Evolutionary conservation across 2,797 vertebrate species (phyloP), one percentile per base, ranked within the genome.

Genomic region (Brachymystax lenok): DNA sequence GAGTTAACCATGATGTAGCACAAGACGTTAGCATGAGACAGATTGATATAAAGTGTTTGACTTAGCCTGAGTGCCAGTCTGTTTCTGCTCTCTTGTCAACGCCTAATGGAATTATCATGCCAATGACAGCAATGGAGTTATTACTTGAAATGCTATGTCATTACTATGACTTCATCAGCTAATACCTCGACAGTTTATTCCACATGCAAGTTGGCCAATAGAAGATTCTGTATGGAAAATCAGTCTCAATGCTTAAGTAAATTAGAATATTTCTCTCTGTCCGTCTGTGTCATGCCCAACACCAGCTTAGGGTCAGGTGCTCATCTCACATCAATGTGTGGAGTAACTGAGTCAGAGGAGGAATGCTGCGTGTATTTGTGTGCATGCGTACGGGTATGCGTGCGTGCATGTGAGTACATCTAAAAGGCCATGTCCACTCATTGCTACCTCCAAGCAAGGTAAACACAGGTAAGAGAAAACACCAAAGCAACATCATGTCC

Each of bases 1-100:
- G 24, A 68, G 64, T 40, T 40, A 40, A 51, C 68, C 40, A 56
- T 3, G 28, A 69, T 21, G 21, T 33, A 21, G 35, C 66, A 17
- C 19, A 59, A 78, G 19, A 16, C 24, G 68, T 78, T 35, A 56
- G 30, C 70, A 64, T 73, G 24, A 63, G 61, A 63, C 21, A 28
- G 21, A 30, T 12, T 66, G 35, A 77, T 7, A 40, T 17, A 64
- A 66, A 17, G 17, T 19, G 17, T 17, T 56, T 19, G 54, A 56
- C 54, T 17, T 40, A 40, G 35, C 35, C 7, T 7, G 35, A 40
- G 35, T 8, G 35, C 7, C 35, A 40, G 35, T 40, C 35, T 40
- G 35, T 2, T 8, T 1, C 35, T 8, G 35, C 35, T 40, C 35
- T 40, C 35, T 35, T 35, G 33, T 5, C 33, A 35, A 35, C 33